Conservation (phyloP, 2,113 vertebrate species). For the Progne subis region DNA sequence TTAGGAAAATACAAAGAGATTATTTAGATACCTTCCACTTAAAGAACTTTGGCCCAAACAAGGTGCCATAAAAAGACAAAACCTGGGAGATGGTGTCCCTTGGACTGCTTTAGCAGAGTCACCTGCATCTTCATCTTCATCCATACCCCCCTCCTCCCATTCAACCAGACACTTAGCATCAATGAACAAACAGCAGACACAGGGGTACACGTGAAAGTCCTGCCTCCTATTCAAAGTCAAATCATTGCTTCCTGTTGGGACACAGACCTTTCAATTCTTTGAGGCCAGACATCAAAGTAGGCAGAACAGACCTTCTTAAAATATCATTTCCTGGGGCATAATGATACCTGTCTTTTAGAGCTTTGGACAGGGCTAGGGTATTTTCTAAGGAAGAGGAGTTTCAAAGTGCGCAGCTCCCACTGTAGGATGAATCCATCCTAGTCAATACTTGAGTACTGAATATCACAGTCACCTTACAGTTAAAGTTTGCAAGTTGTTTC, state of each 20-base stretch:
- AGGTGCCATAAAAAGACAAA: not conserved
- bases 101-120: not conserved
- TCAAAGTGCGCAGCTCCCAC: not conserved
- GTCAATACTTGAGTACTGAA: not conserved
- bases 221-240: not conserved
- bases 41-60: not conserved
- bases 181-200: not conserved
- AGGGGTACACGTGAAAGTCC: not conserved
- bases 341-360: not conserved
- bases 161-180: not conserved
- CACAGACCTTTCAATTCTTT: not conserved
- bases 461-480: not conserved
- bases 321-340: not conserved
- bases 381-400: not conserved
- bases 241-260: not conserved
- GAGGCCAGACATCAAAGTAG: not conserved
- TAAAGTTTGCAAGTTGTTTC: not conserved
- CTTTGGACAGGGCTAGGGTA: not conserved
- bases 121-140: not conserved
- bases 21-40: not conserved
- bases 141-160: rapidly evolving
- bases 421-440: not conserved
- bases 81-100: not conserved
- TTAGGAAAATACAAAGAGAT: not conserved
- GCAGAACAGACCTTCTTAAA: not conserved